These are phyloP conservation scores for Agapornis roseicollis DNA, from an alignment of 2,113 vertebrate species.

Conservation along the genomic window DNA sequence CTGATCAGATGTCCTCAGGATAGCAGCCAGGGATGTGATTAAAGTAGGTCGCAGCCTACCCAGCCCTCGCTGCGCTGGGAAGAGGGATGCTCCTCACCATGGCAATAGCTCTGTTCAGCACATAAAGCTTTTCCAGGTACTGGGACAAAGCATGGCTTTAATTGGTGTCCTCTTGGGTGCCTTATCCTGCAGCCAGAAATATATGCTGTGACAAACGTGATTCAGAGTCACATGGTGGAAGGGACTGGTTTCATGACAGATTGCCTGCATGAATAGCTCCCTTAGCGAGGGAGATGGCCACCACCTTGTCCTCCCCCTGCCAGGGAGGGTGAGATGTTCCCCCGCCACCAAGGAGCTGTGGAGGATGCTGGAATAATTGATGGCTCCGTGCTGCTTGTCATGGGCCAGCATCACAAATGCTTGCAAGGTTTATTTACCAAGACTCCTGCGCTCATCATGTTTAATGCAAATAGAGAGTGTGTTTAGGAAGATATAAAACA, in stretches of 20 bases:
- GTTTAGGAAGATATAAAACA: slow-evolving; percentile 60
- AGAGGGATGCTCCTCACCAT: slow-evolving; percentile 28
- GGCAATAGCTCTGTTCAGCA: background rate
- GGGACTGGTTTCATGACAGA: background rate
- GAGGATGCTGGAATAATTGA: slow-evolving; percentile 19
- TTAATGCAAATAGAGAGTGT: slow-evolving; percentile 64
- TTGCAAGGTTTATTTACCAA: slow-evolving; percentile 66
- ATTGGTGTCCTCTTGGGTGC: slow-evolving; percentile 28
- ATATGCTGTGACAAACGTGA: slow-evolving; percentile 12
- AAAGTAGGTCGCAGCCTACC: slow-evolving; percentile 4
- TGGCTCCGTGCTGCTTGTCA: background rate
- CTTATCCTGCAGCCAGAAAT: slow-evolving; percentile 27
- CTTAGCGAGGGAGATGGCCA: background rate
- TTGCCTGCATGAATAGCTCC: background rate
- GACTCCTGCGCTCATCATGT: slow-evolving; percentile 26
- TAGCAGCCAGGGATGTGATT: background rate
- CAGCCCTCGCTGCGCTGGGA: background rate
- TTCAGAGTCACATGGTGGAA: slow-evolving; percentile 16
- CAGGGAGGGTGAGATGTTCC: background rate
- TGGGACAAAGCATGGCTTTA: slow-evolving; percentile 35
- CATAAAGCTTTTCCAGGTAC: slow-evolving; percentile 38
- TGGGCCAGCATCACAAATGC: slow-evolving; percentile 31
- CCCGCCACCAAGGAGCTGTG: background rate
- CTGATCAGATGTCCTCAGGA: background rate
- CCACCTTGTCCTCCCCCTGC: slow-evolving; percentile 11